These are phyloP conservation scores for Trichacis sp. DNA, from an alignment of 2,888 invertebrate species.

Conservation along the genomic window DNA sequence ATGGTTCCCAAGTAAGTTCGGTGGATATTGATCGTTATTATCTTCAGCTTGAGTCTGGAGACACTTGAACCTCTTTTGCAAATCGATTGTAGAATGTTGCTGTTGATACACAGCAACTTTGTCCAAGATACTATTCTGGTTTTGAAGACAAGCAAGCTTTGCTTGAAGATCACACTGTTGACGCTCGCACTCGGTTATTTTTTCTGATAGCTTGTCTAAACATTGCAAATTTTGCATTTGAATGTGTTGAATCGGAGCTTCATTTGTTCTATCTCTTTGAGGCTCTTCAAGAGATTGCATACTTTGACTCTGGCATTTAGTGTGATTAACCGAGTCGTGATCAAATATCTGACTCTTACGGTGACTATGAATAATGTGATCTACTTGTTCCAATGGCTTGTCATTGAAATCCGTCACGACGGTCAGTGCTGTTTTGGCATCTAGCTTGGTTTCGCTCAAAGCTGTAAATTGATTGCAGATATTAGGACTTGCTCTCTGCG, in stretches of 20 bases:
- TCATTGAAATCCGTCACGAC: constrained; percentile 62
- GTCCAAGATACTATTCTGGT: constrained; percentile 65
- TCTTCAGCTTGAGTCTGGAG: constrained; percentile 58
- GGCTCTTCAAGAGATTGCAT: constrained; percentile 45
- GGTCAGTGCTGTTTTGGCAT: constrained; percentile 57
- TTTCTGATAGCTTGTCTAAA: constrained; percentile 63
- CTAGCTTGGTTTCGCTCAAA: constrained; percentile 60
- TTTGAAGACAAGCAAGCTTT: constrained; percentile 63
- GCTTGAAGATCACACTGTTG: constrained; percentile 65
- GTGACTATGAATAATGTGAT: constrained; percentile 66
- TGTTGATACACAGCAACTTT: constrained; percentile 63
- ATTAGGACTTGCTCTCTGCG: constrained; percentile 63
- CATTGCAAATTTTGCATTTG: constrained; percentile 63
- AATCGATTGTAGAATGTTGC: constrained; percentile 57
- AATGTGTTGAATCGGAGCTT: constrained; percentile 43
- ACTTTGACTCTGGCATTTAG: constrained; percentile 59
- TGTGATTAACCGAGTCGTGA: constrained; percentile 53
- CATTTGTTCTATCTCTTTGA: constrained; percentile 46
- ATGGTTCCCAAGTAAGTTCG: constrained; percentile 49
- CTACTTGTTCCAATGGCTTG: constrained; percentile 59
- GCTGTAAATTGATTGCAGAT: constrained; percentile 63
- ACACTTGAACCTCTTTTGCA: constrained; percentile 59
- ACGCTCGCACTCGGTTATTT: constrained; percentile 63
- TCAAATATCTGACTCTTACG: constrained; percentile 59
- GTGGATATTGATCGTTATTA: constrained; percentile 40